Percentiles rank a stretch among this genome's conserved stretches.
Evolutionary conservation across 1,140 invertebrate species (phyloP).

Genomic region (Mya arenaria): DNA sequence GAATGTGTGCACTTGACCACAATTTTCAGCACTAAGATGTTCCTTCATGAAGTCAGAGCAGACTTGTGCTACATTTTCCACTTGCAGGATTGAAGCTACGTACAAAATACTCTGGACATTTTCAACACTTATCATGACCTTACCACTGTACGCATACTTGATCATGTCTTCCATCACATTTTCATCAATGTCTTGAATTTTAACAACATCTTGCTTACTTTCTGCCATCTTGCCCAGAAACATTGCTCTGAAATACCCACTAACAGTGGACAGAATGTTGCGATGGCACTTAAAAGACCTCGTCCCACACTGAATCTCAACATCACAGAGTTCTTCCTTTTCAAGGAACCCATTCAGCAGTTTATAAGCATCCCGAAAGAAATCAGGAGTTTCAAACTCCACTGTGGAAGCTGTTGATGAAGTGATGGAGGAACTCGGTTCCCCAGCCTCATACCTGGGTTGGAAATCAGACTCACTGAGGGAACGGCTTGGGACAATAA

Average conservation of each 20-base stretch:
- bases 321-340: constrained; percentile 74
- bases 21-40: constrained; percentile 79
- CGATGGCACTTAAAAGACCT: constrained; percentile 76
- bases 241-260: constrained; percentile 79
- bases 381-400: constrained; percentile 50
- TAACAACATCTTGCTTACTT: constrained; percentile 68
- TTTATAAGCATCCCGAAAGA: constrained; percentile 62
- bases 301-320: constrained; percentile 75
- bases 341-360: constrained; percentile 71
- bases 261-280: constrained; percentile 76
- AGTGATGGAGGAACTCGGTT: constrained; percentile 13
- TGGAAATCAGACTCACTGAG: not conserved
- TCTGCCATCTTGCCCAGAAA: constrained; percentile 79
- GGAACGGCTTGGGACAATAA: not conserved
- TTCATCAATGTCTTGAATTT: constrained; percentile 79
- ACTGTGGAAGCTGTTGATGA: not conserved
- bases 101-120: constrained; percentile 79
- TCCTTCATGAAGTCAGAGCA: constrained; percentile 80
- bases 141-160: constrained; percentile 78
- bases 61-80: constrained; percentile 77
- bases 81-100: constrained; percentile 79
- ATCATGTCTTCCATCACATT: constrained; percentile 76
- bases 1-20: constrained; percentile 79
- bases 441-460: not conserved
- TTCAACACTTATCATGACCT: constrained; percentile 75